Conservation (phyloP, 2,888 invertebrate genomes). For the Platycheirus albimanus region DNA sequence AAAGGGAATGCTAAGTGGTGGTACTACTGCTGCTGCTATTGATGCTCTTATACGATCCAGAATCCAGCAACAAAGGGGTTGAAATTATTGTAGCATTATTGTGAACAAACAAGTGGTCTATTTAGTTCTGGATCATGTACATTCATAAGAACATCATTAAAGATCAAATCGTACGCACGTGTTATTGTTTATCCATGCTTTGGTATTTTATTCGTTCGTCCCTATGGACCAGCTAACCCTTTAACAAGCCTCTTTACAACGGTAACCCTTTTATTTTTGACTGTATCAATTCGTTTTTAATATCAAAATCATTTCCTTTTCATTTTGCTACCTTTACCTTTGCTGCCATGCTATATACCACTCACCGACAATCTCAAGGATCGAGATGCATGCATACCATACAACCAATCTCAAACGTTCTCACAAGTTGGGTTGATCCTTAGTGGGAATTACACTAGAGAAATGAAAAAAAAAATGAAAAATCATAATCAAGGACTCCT, state of each 20-base stretch:
- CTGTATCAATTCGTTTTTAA: slow-evolving; percentile 55
- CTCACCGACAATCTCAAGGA: slow-evolving; percentile 53
- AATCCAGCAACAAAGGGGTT: slow-evolving; percentile 38
- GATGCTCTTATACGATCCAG: no score
- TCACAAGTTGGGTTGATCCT: slow-evolving; percentile 57
- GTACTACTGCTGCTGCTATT: slow-evolving; percentile 38
- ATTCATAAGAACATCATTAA: slow-evolving; percentile 56
- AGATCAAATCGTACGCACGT: slow-evolving; percentile 72
- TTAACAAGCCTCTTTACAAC: slow-evolving; percentile 17
- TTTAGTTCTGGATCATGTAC: slow-evolving; percentile 63
- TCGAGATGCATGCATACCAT: slow-evolving; percentile 40
- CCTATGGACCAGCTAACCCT: slow-evolving; percentile 31
- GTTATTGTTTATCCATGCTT: slow-evolving; percentile 55
- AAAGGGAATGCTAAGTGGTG: slow-evolving; percentile 59
- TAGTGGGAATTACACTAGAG: slow-evolving; percentile 56
- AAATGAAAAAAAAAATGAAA: slow-evolving; percentile 68
- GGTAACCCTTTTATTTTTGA: slow-evolving; percentile 45
- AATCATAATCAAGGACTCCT: slow-evolving; percentile 66
- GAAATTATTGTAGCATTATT: slow-evolving; percentile 47
- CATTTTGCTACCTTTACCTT: slow-evolving; percentile 58
- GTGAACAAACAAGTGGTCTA: slow-evolving; percentile 56
- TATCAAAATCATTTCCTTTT: slow-evolving; percentile 69
- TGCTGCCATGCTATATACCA: neutral
- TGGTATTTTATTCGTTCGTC: slow-evolving; percentile 34
- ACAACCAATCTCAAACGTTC: slow-evolving; percentile 66